Base-by-base conservation (phyloP, 2,797 vertebrate species). In the Chrysocyon brachyurus region DNA sequence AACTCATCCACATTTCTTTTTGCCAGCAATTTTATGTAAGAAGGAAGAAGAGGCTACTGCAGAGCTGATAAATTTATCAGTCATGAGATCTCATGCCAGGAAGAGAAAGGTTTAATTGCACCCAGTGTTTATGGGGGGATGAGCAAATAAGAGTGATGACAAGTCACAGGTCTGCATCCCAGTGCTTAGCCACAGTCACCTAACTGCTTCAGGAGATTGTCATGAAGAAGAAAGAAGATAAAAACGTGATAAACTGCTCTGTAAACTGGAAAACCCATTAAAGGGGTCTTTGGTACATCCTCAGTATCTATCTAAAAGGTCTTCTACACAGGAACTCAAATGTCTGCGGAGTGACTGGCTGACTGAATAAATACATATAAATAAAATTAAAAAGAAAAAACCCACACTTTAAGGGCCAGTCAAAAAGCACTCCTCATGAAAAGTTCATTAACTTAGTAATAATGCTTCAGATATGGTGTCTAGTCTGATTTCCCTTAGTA, bases 321-420 rank as follows among this genome's bases (percentile, higher is more conserved):
- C 33, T 90, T 79, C 59, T 28, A 81, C 31, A 77, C 1, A 87
- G 72, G 26, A 95, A 59, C 16, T 87, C 66, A 54, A 63, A 49
- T 68, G 33, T 66, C 85, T 96, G n/a, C 11, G 64, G 66, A 90
- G 10, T 40, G 49, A 83, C 52, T 75, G 56, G 52, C 33, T 89
- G 57, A 26, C 10, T 86, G 56, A 97, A 61, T 52, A 90, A 87
- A 52, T 49, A 87, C 73, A 87, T 33, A 17, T 64, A 86, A 96
- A 54, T 46, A 70, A 85, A 93, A 84, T 36, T 77, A 83, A 66
- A 95, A 64, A 46, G 4, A 59, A 77, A 12, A 84, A 72, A 81
- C 0, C 16, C 12, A 83, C 16, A 78, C 49, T 56, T 84, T 68
- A 83, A 84, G 75, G 15, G 78, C 24, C 33, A 79, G 56, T 90